Conservation (phyloP, 1,140 invertebrate species). For the Heliconius hermathena region DNA sequence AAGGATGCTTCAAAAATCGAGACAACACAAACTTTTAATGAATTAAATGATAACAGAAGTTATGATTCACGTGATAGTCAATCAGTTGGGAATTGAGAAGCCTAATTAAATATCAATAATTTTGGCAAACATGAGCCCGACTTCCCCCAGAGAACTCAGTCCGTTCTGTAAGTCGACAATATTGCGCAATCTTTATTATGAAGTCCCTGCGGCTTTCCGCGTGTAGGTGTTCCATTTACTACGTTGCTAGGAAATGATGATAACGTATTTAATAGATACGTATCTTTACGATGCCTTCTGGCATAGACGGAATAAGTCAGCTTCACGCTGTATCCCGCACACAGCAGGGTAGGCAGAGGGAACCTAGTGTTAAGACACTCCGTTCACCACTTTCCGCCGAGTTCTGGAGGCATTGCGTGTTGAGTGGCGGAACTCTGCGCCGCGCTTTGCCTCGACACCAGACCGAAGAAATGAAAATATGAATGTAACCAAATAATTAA, state of each 20-base stretch:
- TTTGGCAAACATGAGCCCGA: not conserved
- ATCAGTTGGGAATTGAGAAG: not conserved
- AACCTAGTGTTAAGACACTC: too few relatives aligned
- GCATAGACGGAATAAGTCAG: not conserved
- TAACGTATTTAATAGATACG: not conserved
- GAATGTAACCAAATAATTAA: too few relatives aligned
- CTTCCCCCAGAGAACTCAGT: not conserved
- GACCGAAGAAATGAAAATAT: too few relatives aligned
- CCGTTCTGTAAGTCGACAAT: not conserved
- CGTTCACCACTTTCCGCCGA: too few relatives aligned
- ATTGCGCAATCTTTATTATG: slow-evolving; percentile 3
- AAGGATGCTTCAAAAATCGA: too few relatives aligned
- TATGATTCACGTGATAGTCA: not conserved
- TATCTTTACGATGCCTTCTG: not conserved
- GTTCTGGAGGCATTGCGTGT: too few relatives aligned
- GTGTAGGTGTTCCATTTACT: not conserved
- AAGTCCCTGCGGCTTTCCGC: not conserved
- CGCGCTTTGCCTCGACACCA: too few relatives aligned
- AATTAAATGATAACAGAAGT: too few relatives aligned
- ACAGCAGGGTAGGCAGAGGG: too few relatives aligned
- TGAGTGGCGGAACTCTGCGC: too few relatives aligned
- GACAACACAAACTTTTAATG: too few relatives aligned
- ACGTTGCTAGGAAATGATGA: not conserved
- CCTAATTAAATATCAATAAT: not conserved
- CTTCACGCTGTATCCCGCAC: too few relatives aligned